These are phyloP conservation scores for Orbicella faveolata DNA, from an alignment of 64 coral and sea anemone species.

Conservation along the genomic window DNA sequence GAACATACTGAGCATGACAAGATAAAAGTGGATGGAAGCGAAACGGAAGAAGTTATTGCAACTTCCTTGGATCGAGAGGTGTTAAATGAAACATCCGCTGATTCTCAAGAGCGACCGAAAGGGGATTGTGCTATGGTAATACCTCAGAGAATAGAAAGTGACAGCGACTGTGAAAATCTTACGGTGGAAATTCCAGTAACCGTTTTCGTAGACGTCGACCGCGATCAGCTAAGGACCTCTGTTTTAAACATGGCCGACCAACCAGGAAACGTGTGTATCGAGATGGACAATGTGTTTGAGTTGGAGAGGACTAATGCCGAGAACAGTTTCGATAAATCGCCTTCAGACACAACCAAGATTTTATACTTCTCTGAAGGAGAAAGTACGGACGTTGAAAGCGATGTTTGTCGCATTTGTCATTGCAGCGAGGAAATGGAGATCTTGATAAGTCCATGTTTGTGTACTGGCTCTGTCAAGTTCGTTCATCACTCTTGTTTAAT, in stretches of 20 bases:
- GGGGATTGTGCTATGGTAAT: neutral
- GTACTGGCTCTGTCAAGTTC: constrained; percentile 85
- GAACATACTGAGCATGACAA: neutral
- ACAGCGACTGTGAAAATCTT: neutral
- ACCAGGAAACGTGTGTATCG: neutral
- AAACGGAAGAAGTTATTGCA: neutral
- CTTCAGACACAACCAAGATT: neutral
- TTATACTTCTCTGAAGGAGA: constrained; percentile 28
- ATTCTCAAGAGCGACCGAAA: neutral
- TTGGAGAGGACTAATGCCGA: neutral
- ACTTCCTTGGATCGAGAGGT: constrained; percentile 11
- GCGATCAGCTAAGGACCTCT: no score
- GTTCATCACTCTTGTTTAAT: constrained; percentile 90
- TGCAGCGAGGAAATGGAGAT: constrained; percentile 60
- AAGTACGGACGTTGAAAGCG: constrained; percentile 39
- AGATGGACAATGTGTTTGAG: neutral
- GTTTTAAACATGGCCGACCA: neutral
- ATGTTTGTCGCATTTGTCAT: constrained; percentile 91
- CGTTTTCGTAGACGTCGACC: neutral
- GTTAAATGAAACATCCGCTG: neutral
- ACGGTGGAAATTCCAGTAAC: neutral
- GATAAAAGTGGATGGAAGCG: neutral
- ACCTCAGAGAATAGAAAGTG: constrained; percentile 5
- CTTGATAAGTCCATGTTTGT: constrained; percentile 91
- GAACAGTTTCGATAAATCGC: neutral